phyloP scores from a whole-genome alignment of 2,113 vertebrate genomes.

The Nanorana parkeri region DNA sequence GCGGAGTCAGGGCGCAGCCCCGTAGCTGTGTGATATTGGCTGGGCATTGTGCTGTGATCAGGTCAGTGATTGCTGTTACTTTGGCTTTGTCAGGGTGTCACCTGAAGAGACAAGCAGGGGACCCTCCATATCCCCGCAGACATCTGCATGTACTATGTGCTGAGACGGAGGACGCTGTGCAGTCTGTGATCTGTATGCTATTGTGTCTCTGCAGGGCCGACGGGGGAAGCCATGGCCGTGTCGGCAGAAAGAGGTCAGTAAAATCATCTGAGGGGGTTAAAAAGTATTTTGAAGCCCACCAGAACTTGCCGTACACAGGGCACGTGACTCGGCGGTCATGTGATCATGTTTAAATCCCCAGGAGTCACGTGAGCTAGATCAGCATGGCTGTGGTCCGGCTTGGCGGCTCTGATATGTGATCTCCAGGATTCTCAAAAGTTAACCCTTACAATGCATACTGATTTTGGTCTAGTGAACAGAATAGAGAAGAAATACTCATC shows the following conservation, averaged over 20 bases:
- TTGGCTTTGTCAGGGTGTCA: background rate
- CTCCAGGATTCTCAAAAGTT: too few species aligned
- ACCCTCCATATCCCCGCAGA: too few species aligned
- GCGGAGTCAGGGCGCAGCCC: background rate
- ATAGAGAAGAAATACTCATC: too few species aligned
- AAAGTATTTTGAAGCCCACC: too few species aligned
- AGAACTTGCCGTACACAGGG: background rate
- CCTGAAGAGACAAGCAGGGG: background rate
- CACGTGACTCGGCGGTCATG: background rate
- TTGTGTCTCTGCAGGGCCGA: background rate
- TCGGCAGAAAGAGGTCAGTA: slow-evolving; percentile 35
- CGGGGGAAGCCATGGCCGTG: background rate
- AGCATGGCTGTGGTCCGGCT: too few species aligned
- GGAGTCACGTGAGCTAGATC: slow-evolving; percentile 3
- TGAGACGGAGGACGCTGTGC: background rate
- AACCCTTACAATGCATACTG: too few species aligned
- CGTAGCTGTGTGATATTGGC: too few species aligned
- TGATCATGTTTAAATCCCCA: slow-evolving; percentile 10
- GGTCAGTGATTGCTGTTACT: background rate
- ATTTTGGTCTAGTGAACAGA: too few species aligned
- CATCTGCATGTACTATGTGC: too few species aligned
- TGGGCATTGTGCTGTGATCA: background rate
- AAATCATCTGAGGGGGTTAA: too few species aligned
- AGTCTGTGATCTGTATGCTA: background rate
- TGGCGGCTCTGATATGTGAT: too few species aligned